phyloP scores from a whole-genome alignment of 1,140 invertebrate species.

The Steinernema khuongi region DNA sequence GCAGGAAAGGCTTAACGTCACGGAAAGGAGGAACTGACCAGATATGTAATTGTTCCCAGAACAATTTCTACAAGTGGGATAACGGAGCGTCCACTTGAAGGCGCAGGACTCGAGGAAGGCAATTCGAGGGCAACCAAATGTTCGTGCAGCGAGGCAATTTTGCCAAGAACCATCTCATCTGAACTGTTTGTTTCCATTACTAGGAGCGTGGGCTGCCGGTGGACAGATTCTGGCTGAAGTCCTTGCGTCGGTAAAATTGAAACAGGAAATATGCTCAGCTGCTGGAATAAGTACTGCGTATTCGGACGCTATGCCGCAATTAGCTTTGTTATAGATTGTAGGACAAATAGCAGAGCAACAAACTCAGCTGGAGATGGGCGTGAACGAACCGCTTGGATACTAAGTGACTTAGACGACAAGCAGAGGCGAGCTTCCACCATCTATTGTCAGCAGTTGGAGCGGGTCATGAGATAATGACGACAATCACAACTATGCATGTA shows the following conservation, averaged over 20 bases:
- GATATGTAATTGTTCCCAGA: conserved; percentile 55
- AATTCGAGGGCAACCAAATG: neutral
- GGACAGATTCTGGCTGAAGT: neutral
- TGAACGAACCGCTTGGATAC: neutral
- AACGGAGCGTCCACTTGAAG: conserved; percentile 16
- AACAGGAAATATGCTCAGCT: conserved; percentile 2
- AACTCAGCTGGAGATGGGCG: neutral
- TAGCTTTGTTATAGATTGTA: conserved; percentile 1
- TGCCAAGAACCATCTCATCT: conserved; percentile 4
- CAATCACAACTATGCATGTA: conserved; percentile 13
- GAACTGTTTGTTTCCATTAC: conserved; percentile 13
- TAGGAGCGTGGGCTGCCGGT: neutral
- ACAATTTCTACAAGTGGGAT: conserved; percentile 55
- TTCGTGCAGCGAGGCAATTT: neutral
- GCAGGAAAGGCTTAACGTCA: no score
- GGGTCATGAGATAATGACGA: conserved; percentile 13
- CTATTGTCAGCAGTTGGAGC: conserved; percentile 4
- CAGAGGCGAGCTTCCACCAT: neutral
- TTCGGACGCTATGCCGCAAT: neutral
- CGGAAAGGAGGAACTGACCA: conserved; percentile 40
- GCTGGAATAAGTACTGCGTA: neutral
- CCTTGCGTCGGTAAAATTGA: neutral
- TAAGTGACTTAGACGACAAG: conserved; percentile 10
- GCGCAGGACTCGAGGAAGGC: neutral
- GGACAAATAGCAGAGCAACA: conserved; percentile 10